Evolutionary conservation across 1,140 invertebrate species (phyloP).

Genomic region (Drosophila mojavensis): DNA sequence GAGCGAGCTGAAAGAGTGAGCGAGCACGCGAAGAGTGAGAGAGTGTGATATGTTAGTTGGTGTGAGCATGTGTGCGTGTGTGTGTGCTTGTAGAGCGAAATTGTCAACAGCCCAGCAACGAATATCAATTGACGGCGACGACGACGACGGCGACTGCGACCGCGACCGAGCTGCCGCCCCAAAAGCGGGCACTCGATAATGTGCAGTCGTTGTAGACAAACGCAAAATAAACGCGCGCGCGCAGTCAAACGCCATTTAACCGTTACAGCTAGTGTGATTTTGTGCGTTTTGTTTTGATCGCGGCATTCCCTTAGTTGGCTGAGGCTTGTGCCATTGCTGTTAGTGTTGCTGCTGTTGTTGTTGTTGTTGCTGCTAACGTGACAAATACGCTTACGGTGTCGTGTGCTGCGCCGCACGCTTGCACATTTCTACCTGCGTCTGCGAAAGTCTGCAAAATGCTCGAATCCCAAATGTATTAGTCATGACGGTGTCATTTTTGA

Average conservation of each 20-base stretch:
- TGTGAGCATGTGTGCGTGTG: not conserved
- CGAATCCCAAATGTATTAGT: conserved; percentile 63
- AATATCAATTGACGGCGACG: conserved; percentile 44
- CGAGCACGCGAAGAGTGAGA: conserved; percentile 22
- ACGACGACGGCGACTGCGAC: conserved; percentile 6
- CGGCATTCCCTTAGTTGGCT: conserved; percentile 7
- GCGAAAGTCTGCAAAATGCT: conserved; percentile 33
- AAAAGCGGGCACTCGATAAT: conserved; percentile 42
- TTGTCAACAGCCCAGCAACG: conserved; percentile 28
- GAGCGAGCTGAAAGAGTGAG: conserved; percentile 33
- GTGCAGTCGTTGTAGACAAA: conserved; percentile 60
- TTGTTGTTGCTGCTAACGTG: conserved; percentile 8
- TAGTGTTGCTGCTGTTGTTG: not conserved
- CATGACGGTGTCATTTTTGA: conserved; percentile 66
- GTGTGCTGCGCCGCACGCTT: conserved; percentile 18
- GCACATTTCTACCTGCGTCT: conserved; percentile 37
- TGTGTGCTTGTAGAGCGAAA: conserved; percentile 28
- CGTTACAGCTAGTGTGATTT: conserved; percentile 29
- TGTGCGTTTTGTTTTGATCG: conserved; percentile 37
- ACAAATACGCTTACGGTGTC: conserved; percentile 3
- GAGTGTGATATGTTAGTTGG: conserved; percentile 4
- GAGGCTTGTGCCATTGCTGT: not conserved
- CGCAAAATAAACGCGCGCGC: conserved; percentile 25
- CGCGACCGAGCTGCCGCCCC: conserved; percentile 12
- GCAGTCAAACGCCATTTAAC: conserved; percentile 26